Evolutionary conservation across 2,797 vertebrate genomes (phyloP).

Genomic region (Takifugu ocellatus): DNA sequence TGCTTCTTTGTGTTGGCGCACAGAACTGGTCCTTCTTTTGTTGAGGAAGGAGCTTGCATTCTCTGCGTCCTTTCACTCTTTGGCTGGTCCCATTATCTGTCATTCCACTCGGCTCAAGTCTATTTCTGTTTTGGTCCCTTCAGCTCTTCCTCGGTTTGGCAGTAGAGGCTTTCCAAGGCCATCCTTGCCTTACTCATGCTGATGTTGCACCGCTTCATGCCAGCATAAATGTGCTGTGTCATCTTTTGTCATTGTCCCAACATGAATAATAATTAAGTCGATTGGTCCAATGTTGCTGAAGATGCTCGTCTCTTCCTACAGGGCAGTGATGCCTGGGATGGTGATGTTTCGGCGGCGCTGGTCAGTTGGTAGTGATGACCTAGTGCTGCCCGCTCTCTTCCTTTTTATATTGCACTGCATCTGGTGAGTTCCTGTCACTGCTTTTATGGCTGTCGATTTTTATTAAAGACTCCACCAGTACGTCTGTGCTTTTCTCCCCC

Average conservation of each 20-base stretch:
- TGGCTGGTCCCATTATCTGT: constrained; percentile 31
- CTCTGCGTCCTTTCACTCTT: constrained; percentile 38
- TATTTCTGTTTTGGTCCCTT: constrained; percentile 22
- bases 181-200: neutral
- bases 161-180: constrained; percentile 14
- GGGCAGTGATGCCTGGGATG: constrained; percentile 95
- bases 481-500: constrained; percentile 11
- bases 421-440: constrained; percentile 81
- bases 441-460: neutral
- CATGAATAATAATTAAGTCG: neutral
- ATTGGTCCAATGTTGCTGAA: constrained; percentile 21
- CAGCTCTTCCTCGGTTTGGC: constrained; percentile 21
- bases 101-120: constrained; percentile 20
- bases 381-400: constrained; percentile 97
- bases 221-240: neutral
- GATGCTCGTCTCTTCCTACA: constrained; percentile 39
- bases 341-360: constrained; percentile 99
- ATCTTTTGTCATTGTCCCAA: constrained; percentile 5
- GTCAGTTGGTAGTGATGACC: constrained; percentile 99
- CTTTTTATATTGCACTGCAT: constrained; percentile 96
- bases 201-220: constrained; percentile 10
- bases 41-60: constrained; percentile 31
- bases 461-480: neutral
- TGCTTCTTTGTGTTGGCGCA: constrained; percentile 19
- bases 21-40: constrained; percentile 15